Base-by-base conservation (phyloP, 2,888 invertebrate species). In the Allolobophora icterica region DNA sequence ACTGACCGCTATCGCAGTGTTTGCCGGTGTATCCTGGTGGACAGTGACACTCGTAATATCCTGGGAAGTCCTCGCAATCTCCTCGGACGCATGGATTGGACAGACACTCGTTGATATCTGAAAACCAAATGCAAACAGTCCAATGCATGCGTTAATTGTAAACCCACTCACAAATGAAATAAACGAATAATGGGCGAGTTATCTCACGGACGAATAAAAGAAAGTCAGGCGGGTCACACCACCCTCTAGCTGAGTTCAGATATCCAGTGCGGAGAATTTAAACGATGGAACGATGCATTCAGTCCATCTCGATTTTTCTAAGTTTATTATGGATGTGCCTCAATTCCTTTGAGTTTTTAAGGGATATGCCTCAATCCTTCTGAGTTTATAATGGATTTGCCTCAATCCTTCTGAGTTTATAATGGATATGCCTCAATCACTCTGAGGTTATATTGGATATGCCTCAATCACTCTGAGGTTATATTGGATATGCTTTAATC, bases 31-130 rank as follows among this genome's bases (percentile, higher is more conserved):
- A 84, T 35, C 84, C 84, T 21, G 84, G 84, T 34, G 84, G 84
- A 34, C 84, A 84, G 33, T 19, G 84, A 13, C 84, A 84, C 1
- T 34, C 34, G 87, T 87, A 87, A 6, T 87, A n/a, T 6, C 87
- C 87, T 8, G 38, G 35, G 35, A 87, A n/a, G 89, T 89, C 84
- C 58, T 71, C n/a, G 58, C 91, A 91, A 11, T 33, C 83, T 45
- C 91, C 91, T 11, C 84, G 30, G 24, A 90, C 38, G 89, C 91
- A 91, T 0, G 91, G 91, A 42, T 71, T 42, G 21, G 84, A 45
- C n/a, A 17, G n/a, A n/a, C 91, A 91, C n/a, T 91, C 42, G 87
- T 91, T 58, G 35, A 91, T 83, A 0, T 71, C 91, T 91, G 71
- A 35, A 90, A 90, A 5, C 19, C 89, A 91, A 87, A 21, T 17